Base-by-base conservation (phyloP, 2,797 vertebrate species). In the Xenops minutus region DNA sequence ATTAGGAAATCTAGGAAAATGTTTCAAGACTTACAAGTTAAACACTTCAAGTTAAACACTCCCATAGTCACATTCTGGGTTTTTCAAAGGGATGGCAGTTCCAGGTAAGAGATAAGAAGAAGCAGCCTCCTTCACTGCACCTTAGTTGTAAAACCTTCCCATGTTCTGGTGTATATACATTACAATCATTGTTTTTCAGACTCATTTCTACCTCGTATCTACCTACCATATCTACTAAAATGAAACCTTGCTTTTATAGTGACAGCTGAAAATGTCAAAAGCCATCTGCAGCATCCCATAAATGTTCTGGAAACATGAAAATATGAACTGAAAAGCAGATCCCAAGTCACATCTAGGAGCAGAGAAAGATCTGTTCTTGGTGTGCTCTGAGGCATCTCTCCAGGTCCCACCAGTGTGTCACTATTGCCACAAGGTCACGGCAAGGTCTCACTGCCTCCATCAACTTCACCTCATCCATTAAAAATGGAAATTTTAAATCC, bases 381-480 rank as follows among this genome's bases (percentile, higher is more conserved):
- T 49, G 17, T 29, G 14, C 13, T 66, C 27, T 76, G 56, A 78
- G 21, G 30, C 29, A 32, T 29, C 23, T 3, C 11, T 61, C 10
- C 9, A 72, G 32, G 24, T 30, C 32, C 22, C 27, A 48, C 5
- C 46, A 80, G 29, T 5, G 46, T 54, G 46, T 52, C 39, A 14
- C 46, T 74, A 14, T n/a, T 66, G 7, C 5, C 24, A 44, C 32
- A 41, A 77, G 64, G 8, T 16, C 54, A 30, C 36, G 24, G 9
- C 4, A 6, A 46, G 22, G 20, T 48, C 30, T 78, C n/a, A 29
- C 11, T 74, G 8, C 14, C 15, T 85, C 30, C 32, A 4, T 9
- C 1, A 7, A 23, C 34, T 52, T 77, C 14, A 15, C 39, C 37
- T 32, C 1, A 0, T 10, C 9, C 7, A 1, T 21, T 32, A 44